Conservation (phyloP, 2,113 vertebrate species). For the Rynchops niger region DNA sequence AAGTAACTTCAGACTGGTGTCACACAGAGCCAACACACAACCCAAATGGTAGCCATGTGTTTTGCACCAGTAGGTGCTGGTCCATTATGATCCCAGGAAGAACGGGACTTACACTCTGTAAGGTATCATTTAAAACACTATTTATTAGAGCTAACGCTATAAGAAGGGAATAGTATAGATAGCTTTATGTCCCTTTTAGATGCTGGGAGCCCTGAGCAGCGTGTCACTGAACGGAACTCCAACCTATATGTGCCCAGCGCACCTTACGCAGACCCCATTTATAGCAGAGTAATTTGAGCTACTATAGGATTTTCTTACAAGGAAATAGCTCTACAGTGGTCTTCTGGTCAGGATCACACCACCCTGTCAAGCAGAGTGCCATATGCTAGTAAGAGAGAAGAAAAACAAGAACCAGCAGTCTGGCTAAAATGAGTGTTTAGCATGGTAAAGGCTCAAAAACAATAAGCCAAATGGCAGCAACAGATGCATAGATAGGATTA, state of each 20-base stretch:
- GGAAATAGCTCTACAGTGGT: background rate
- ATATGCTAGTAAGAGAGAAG: background rate
- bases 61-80: background rate
- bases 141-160: background rate
- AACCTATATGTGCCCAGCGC: too few relatives aligned
- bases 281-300: background rate
- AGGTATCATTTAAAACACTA: background rate
- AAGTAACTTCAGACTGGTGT: background rate
- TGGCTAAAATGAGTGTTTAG: background rate
- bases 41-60: background rate
- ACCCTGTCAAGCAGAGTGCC: background rate
- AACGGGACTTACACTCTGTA: background rate
- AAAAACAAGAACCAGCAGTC: background rate
- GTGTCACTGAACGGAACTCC: background rate
- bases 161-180: background rate
- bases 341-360: background rate
- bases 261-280: background rate
- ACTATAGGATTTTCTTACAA: background rate
- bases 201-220: background rate
- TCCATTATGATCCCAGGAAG: background rate
- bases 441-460: background rate
- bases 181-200: background rate
- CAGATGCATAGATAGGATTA: background rate
- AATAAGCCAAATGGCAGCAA: background rate
- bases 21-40: background rate